phyloP scores from a whole-genome alignment of 2,888 invertebrate genomes.

The Clistopyga incitator region DNA sequence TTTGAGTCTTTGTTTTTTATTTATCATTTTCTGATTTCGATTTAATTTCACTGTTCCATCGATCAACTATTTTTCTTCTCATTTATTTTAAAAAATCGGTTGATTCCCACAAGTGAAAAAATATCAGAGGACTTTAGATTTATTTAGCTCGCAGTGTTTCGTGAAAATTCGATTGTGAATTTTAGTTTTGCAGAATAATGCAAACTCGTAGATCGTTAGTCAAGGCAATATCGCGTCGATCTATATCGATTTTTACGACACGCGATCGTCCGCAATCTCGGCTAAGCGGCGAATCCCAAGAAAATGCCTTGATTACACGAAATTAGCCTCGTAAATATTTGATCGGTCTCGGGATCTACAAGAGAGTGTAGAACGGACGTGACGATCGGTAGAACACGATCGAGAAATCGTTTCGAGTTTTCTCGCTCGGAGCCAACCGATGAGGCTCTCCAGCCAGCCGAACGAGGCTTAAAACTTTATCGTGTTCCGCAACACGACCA shows the following conservation, averaged over 20 bases:
- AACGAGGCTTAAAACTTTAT: slow-evolving; percentile 36
- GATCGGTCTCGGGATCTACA: slow-evolving; percentile 29
- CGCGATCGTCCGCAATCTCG: not conserved
- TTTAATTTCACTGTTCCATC: too few species aligned
- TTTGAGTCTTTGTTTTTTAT: too few species aligned
- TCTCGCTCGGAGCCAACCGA: slow-evolving; percentile 7
- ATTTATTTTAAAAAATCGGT: too few species aligned
- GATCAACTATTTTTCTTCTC: too few species aligned
- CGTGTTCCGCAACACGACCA: slow-evolving; percentile 49
- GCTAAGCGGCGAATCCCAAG: not conserved
- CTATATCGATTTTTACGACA: not conserved
- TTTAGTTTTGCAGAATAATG: too few species aligned
- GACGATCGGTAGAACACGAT: slow-evolving; percentile 38
- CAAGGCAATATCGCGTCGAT: not conserved
- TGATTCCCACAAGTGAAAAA: too few species aligned
- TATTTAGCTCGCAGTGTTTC: too few species aligned
- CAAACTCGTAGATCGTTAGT: not conserved
- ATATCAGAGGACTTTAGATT: too few species aligned
- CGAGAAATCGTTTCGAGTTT: slow-evolving; percentile 54
- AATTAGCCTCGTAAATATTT: slow-evolving; percentile 60
- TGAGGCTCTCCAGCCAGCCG: slow-evolving; percentile 11
- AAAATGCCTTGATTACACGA: slow-evolving; percentile 29
- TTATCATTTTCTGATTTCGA: too few species aligned
- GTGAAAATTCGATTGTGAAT: too few species aligned
- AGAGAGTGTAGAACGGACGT: slow-evolving; percentile 2